Percentiles rank a stretch among this genome's conserved stretches.
phyloP scores from a whole-genome alignment of 1,140 invertebrate genomes.

The Drosophila ironensis region DNA sequence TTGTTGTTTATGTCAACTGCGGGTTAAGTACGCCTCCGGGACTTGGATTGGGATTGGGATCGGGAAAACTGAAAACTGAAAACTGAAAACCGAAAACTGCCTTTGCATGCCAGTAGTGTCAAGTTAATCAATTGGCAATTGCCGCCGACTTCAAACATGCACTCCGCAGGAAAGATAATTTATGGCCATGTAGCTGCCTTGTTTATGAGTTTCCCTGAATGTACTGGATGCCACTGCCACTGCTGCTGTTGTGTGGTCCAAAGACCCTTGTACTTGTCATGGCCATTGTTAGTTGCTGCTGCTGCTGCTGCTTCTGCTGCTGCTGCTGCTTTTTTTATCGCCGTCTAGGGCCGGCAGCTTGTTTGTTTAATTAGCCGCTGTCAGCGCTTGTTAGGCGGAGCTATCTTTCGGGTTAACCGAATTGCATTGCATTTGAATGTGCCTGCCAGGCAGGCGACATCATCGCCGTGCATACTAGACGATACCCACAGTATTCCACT shows the following conservation, averaged over 20 bases:
- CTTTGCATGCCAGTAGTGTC: constrained; percentile 62
- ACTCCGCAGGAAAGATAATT: constrained; percentile 23
- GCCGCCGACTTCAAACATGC: constrained; percentile 63
- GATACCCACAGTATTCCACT: constrained; percentile 50
- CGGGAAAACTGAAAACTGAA: neutral
- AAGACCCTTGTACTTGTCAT: constrained; percentile 41
- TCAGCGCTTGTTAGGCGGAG: constrained; percentile 60
- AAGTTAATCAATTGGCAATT: constrained; percentile 72
- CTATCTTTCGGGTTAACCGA: constrained; percentile 28
- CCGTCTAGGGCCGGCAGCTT: constrained; percentile 37
- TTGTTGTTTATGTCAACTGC: constrained; percentile 74
- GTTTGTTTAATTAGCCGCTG: constrained; percentile 65
- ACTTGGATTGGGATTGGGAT: neutral
- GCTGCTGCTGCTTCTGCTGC: constrained; percentile 1
- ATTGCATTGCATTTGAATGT: constrained; percentile 63
- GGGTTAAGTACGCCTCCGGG: constrained; percentile 54
- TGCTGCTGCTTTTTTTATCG: constrained; percentile 28
- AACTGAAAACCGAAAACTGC: constrained; percentile 14
- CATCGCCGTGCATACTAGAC: constrained; percentile 53
- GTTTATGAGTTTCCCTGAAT: constrained; percentile 8
- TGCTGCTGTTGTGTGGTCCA: constrained; percentile 43
- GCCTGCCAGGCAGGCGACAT: constrained; percentile 20
- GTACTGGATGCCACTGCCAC: no score
- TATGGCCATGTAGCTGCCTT: constrained; percentile 21
- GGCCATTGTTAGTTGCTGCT: constrained; percentile 31